A percentile compares a stretch with the other conserved stretches of the same genome.
Evolutionary conservation across 2,113 vertebrate species (phyloP).

Genomic region (Fregata magnificens): DNA sequence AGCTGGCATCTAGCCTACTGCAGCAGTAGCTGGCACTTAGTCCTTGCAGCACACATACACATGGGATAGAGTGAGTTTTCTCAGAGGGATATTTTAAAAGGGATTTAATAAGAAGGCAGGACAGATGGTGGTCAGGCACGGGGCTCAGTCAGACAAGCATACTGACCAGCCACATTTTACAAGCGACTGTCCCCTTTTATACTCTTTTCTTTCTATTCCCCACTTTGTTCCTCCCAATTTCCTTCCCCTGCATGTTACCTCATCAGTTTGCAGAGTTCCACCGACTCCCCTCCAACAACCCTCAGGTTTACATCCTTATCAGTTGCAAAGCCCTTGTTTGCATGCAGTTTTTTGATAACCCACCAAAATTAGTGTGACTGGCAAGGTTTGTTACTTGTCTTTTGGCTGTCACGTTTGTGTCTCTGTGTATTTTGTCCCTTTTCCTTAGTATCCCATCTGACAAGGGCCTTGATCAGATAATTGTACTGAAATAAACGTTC

Average conservation of each 20-base stretch:
- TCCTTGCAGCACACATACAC: neutral
- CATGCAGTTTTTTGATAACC: neutral
- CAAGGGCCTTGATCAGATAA: neutral
- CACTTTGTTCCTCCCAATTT: neutral
- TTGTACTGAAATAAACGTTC: neutral
- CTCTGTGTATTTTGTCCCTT: neutral
- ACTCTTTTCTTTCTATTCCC: neutral
- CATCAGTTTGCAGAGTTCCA: neutral
- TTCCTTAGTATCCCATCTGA: neutral
- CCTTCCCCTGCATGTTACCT: neutral
- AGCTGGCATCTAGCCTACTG: neutral
- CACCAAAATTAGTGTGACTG: neutral
- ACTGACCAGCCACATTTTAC: neutral
- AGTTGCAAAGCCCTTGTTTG: neutral
- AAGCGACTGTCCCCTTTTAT: accelerated
- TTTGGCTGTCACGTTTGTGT: neutral
- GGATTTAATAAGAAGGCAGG: neutral
- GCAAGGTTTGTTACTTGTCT: neutral
- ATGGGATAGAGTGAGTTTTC: neutral
- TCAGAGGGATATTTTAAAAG: neutral
- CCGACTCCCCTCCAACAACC: neutral
- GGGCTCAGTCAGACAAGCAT: neutral
- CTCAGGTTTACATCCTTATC: neutral
- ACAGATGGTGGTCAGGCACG: neutral
- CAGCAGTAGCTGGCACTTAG: neutral